Evolutionary conservation across 1,140 invertebrate species (phyloP).

Genomic region (Argopecten irradians): DNA sequence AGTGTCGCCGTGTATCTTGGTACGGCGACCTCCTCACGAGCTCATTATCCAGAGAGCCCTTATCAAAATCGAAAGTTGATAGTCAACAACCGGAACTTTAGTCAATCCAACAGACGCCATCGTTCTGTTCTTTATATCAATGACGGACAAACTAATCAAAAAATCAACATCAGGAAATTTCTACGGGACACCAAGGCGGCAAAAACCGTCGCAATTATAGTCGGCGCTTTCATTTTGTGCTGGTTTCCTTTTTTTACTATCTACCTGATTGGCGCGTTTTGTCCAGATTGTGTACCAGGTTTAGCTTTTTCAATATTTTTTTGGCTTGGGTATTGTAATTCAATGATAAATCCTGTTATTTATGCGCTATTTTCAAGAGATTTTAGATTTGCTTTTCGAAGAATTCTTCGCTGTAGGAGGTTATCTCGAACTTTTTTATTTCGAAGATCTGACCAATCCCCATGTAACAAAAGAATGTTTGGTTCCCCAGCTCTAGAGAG

Average conservation of each 20-base stretch:
- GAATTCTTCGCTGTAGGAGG: slow-evolving; percentile 56
- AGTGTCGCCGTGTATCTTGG: not conserved
- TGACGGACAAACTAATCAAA: slow-evolving; percentile 27
- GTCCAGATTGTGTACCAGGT: slow-evolving; percentile 63
- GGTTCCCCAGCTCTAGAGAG: not conserved
- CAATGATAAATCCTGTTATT: slow-evolving; percentile 96
- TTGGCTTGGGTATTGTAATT: slow-evolving; percentile 85
- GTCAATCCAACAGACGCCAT: slow-evolving; percentile 34
- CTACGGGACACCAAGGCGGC: slow-evolving; percentile 41
- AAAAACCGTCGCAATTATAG: slow-evolving; percentile 61
- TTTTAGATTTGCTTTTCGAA: slow-evolving; percentile 86
- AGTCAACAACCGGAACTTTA: slow-evolving; percentile 51
- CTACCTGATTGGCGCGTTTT: slow-evolving; percentile 84
- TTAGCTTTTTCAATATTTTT: slow-evolving; percentile 64
- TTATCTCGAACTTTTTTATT: not conserved
- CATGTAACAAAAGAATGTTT: not conserved
- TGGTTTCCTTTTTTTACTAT: slow-evolving; percentile 93
- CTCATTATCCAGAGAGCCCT: not conserved
- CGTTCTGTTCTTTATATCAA: slow-evolving; percentile 6
- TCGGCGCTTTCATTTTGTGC: slow-evolving; percentile 91
- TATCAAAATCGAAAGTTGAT: slow-evolving; percentile 34
- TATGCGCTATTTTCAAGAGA: slow-evolving; percentile 97
- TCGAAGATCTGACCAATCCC: not conserved
- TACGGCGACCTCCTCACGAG: not conserved
- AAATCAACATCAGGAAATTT: slow-evolving; percentile 42